Percentiles rank a stretch among this genome's conserved stretches.
These are phyloP conservation scores for Trichechus manatus DNA, from an alignment of 2,113 vertebrate species.

Conservation along the genomic window DNA sequence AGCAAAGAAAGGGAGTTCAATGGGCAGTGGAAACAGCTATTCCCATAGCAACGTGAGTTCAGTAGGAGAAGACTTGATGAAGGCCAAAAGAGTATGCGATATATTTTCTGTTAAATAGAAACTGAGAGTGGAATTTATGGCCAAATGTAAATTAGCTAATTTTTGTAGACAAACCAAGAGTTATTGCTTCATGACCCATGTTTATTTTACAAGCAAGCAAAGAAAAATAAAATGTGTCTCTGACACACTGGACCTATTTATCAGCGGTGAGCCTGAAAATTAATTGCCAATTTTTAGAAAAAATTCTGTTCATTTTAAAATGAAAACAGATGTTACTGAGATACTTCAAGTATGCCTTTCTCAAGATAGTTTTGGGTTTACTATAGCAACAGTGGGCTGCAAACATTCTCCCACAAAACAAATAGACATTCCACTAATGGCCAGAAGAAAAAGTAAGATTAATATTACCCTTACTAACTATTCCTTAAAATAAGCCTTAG, in stretches of 20 bases:
- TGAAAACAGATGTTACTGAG: constrained; percentile 51
- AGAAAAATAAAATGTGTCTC: background rate
- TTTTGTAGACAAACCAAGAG: background rate
- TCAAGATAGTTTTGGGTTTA: constrained; percentile 69
- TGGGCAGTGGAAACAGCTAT: background rate
- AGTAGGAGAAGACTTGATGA: background rate
- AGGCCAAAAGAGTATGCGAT: background rate
- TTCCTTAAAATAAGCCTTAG: constrained; percentile 49
- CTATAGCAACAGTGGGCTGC: constrained; percentile 62
- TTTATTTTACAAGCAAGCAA: constrained; percentile 50
- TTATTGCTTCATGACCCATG: background rate
- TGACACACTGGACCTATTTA: background rate
- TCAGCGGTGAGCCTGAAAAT: background rate
- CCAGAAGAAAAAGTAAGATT: constrained; percentile 26
- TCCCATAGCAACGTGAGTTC: background rate
- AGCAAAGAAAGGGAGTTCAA: background rate
- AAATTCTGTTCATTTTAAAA: constrained; percentile 47
- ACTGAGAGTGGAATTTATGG: constrained; percentile 27
- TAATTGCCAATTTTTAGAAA: constrained; percentile 61
- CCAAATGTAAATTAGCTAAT: constrained; percentile 3
- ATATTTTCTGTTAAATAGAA: background rate
- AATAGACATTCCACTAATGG: constrained; percentile 35
- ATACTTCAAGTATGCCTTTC: constrained; percentile 72
- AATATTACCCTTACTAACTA: constrained; percentile 24
- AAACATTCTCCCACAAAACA: constrained; percentile 65